A percentile compares a stretch with the other conserved stretches of the same genome.
Conservation (phyloP, 2,797 vertebrate genomes). For the Sciurus carolinensis region DNA sequence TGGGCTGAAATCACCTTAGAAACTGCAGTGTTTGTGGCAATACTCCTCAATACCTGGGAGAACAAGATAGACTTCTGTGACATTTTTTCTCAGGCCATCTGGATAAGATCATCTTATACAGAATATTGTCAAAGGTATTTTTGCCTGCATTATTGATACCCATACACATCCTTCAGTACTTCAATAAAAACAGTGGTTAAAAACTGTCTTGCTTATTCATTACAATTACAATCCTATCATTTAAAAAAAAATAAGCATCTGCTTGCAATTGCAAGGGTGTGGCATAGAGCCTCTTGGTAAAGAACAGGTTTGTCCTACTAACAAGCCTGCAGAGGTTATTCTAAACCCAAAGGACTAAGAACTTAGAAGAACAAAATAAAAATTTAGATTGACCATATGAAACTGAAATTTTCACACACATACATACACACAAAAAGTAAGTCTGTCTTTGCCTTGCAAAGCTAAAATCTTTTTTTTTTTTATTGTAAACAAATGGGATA, state of each 20-base stretch:
- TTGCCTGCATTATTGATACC: slow-evolving; percentile 14
- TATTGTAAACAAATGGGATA: no score
- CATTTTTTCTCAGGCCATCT: neutral
- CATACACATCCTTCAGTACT: neutral
- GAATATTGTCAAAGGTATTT: slow-evolving; percentile 45
- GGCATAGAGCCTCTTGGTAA: neutral
- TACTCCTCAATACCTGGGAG: neutral
- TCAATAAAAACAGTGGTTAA: slow-evolving; percentile 12
- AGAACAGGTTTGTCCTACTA: neutral
- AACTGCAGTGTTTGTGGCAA: neutral
- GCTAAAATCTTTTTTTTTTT: slow-evolving; percentile 22
- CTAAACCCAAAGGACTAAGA: slow-evolving; percentile 32
- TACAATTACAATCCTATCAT: neutral
- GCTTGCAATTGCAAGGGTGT: neutral
- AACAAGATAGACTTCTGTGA: neutral
- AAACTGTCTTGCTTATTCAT: neutral
- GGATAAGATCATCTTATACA: neutral
- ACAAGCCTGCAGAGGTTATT: neutral
- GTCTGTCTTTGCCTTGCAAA: neutral
- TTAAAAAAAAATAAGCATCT: neutral
- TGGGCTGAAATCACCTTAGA: neutral
- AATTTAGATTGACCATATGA: neutral
- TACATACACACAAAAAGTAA: neutral
- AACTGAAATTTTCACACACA: slow-evolving; percentile 6
- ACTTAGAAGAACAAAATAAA: neutral